Conservation (phyloP, 2,888 invertebrate species). For the Cheilosia vernalis region DNA sequence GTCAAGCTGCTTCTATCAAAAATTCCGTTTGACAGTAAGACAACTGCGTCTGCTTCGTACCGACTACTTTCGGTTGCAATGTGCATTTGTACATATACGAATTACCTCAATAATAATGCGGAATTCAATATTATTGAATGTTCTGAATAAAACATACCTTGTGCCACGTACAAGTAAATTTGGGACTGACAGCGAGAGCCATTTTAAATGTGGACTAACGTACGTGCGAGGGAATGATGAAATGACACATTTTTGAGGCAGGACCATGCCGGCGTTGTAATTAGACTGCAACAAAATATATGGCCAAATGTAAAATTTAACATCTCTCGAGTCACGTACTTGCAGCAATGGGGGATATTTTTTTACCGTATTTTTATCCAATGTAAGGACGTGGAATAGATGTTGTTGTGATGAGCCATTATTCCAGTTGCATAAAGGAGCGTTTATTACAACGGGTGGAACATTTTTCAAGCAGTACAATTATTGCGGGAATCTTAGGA, state of each 20-base stretch:
- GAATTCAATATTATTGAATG: constrained; percentile 39
- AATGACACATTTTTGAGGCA: constrained; percentile 36
- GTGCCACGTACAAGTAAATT: constrained; percentile 11
- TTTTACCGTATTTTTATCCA: not conserved
- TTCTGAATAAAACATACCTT: constrained; percentile 47
- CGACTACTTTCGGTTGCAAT: constrained; percentile 11
- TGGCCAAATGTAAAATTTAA: constrained; percentile 44
- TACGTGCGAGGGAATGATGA: constrained; percentile 36
- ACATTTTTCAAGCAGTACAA: not conserved
- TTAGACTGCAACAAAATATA: constrained; percentile 52
- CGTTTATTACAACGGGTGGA: not conserved
- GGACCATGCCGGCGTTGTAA: constrained; percentile 33
- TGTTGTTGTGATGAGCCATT: not conserved
- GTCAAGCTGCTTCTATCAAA: constrained; percentile 17
- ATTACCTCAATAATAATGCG: constrained; percentile 41
- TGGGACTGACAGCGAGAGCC: constrained; percentile 8
- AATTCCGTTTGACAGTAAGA: constrained; percentile 52
- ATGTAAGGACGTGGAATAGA: not conserved
- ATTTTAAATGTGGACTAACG: constrained; percentile 11
- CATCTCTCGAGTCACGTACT: constrained; percentile 40
- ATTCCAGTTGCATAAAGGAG: not conserved
- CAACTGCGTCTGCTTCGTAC: not conserved
- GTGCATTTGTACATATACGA: constrained; percentile 22
- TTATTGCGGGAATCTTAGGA: not conserved
- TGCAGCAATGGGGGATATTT: constrained; percentile 18